Evolutionary conservation across 2,797 vertebrate genomes (phyloP).

Genomic region (Acrossocheilus wenchowensis): DNA sequence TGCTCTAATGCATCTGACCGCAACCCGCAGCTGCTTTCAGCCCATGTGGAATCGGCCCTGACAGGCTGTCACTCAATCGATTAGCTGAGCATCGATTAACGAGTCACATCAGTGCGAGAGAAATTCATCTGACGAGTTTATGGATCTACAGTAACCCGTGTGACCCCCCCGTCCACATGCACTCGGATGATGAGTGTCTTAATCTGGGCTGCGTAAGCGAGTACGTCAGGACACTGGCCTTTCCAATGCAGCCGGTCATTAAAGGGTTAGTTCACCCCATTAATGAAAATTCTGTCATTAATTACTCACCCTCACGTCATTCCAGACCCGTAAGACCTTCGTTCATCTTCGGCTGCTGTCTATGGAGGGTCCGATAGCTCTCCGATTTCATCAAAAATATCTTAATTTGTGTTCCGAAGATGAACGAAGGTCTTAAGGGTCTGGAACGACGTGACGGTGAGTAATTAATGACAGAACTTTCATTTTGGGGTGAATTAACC

Average conservation of each 20-base stretch:
- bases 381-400: too few relatives aligned
- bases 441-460: too few relatives aligned
- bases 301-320: too few relatives aligned
- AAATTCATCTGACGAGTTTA: constrained; percentile 34
- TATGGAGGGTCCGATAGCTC: too few relatives aligned
- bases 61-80: constrained; percentile 33
- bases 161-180: constrained; percentile 5
- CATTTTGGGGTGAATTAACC: too few relatives aligned
- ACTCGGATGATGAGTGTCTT: constrained; percentile 6
- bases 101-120: not conserved
- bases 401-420: too few relatives aligned
- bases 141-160: constrained; percentile 30
- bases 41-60: constrained; percentile 1
- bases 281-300: too few relatives aligned
- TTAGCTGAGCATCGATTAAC: constrained; percentile 10
- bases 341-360: too few relatives aligned
- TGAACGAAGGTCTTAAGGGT: too few relatives aligned
- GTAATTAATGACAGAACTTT: too few relatives aligned
- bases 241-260: not conserved
- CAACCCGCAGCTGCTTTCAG: constrained; percentile 5
- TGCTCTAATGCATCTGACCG: constrained; percentile 29
- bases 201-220: not conserved
- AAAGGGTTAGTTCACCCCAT: too few relatives aligned
- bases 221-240: not conserved
- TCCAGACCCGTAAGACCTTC: too few relatives aligned